phyloP scores from a whole-genome alignment of 30 jellyfish, hydroid and myxozoan genomes.

The Mastigias papua region DNA sequence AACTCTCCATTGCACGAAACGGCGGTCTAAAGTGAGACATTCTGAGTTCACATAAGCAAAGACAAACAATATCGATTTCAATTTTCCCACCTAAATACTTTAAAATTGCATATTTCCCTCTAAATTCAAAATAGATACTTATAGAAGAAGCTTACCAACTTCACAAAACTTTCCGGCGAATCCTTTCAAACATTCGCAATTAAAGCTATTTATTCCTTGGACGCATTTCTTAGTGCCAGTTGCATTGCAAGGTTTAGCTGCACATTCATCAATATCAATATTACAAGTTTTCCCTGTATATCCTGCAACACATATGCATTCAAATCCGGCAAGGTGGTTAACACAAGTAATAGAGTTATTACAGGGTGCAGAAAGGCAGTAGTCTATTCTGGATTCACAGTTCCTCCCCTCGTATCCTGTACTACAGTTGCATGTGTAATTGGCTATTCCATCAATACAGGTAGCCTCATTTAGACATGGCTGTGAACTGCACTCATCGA shows the following conservation, averaged over 20 bases:
- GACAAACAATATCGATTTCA: no score
- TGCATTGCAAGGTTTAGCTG: slow-evolving; percentile 78
- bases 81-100: no score
- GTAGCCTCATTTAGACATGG: slow-evolving; percentile 81
- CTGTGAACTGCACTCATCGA: slow-evolving; percentile 73
- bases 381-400: slow-evolving; percentile 71
- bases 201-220: slow-evolving; percentile 48
- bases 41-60: no score
- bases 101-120: no score
- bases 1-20: no score
- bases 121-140: neutral
- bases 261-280: slow-evolving; percentile 62
- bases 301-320: slow-evolving; percentile 75
- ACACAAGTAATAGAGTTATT: slow-evolving; percentile 69
- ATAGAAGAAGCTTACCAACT: slow-evolving; percentile 51
- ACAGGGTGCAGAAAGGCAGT: slow-evolving; percentile 74
- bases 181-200: slow-evolving; percentile 72
- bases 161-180: slow-evolving; percentile 79
- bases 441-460: slow-evolving; percentile 78
- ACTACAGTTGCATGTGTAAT: slow-evolving; percentile 83
- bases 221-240: slow-evolving; percentile 74
- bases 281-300: slow-evolving; percentile 79
- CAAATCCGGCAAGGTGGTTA: slow-evolving; percentile 49
- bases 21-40: no score
- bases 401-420: slow-evolving; percentile 78